These are phyloP conservation scores for Setophaga petechia DNA, from an alignment of 2,113 vertebrate species.

Conservation along the genomic window DNA sequence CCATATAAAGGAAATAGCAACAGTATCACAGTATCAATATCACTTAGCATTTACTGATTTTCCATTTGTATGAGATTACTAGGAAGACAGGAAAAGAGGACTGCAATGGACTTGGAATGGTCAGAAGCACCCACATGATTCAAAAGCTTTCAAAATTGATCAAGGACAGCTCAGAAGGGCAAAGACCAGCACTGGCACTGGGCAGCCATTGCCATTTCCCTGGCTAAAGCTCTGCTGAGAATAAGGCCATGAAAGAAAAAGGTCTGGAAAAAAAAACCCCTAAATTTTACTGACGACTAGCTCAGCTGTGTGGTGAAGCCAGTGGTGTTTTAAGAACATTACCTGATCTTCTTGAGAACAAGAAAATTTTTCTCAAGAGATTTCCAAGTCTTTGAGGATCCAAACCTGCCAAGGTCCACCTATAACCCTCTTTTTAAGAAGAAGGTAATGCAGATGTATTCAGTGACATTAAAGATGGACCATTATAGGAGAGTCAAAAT, in stretches of 20 bases:
- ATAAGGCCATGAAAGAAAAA: neutral
- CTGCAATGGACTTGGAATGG: neutral
- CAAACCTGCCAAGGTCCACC: neutral
- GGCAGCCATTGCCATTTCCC: neutral
- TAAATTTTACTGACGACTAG: neutral
- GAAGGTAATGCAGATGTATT: neutral
- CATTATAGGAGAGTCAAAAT: neutral
- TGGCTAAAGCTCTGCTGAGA: neutral
- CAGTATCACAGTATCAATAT: neutral
- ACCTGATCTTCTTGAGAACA: neutral
- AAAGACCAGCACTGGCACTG: neutral
- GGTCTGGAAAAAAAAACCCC: accelerated
- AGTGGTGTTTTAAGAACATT: neutral
- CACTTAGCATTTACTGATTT: neutral
- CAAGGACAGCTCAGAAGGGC: neutral
- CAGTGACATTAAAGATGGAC: neutral
- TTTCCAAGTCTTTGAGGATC: neutral
- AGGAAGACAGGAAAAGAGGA: neutral
- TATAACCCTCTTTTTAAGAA: neutral
- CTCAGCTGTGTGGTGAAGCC: neutral
- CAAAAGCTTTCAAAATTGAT: neutral
- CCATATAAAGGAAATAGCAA: neutral
- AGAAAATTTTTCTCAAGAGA: neutral
- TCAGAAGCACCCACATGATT: neutral
- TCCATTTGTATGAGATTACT: neutral